Base-by-base conservation (phyloP, 2,797 vertebrate species). In the Gymnothorax javanicus region DNA sequence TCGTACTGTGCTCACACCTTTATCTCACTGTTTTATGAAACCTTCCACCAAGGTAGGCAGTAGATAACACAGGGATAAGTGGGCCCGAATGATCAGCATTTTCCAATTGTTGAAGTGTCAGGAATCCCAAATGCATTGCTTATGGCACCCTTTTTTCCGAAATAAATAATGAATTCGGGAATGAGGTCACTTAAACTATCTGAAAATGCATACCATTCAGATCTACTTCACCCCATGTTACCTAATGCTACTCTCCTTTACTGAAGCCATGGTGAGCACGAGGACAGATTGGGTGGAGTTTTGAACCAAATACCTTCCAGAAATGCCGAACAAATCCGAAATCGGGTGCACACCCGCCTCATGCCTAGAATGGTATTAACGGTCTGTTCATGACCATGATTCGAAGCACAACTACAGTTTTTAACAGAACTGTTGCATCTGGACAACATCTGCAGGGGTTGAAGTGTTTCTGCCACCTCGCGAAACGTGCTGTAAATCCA, bases 231-330 rank as follows among this genome's bases (percentile, higher is more conserved):
- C 33, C 33, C 33, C 33, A 43, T 43, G 33, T 43, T 43, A 43
- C 33, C 33, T 43, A 43, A 43, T 43, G 33, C 33, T 43, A 43
- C 33, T 43, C 33, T 43, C 33, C 33, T 43, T 43, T 43, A 43
- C 69, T 27, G 33, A 79, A 23, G n/a, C 52, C 60, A 86, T 81
- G 82, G 43, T 77, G 64, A 86, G 91, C 57, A 88, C 52, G 1
- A 12, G 67, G 90, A 91, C 91, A 89, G 93, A 90, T 90, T 91
- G 91, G 89, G 23, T 77, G 90, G 84, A 58, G 86, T 92, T 89
- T 92, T 89, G 92, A 90, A 81, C 75, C 93, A 43, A 87, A 50
- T 88, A 87, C 89, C 89, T 92, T 90, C 58, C 59, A 67, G 59
- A 52, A 50, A 64, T 59, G 52, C 17, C 7, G 33, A n/a, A 84